Percentiles rank a stretch among this genome's conserved stretches.
These are phyloP conservation scores for Apogon talboti DNA, from an alignment of 2,797 vertebrate species.

Conservation along the genomic window DNA sequence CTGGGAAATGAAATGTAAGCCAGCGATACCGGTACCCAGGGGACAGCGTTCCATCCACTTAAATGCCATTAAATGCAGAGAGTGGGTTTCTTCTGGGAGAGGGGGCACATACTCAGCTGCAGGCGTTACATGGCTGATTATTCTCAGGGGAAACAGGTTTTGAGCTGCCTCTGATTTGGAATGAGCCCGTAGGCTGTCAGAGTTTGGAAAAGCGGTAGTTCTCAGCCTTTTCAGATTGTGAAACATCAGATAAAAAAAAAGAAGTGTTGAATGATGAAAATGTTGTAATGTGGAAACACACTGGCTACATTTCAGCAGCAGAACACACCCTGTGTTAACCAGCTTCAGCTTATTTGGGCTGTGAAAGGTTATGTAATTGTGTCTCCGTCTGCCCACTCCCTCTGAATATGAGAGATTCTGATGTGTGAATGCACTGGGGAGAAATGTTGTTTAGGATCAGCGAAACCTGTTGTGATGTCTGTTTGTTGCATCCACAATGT, in stretches of 20 bases:
- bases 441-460: too few relatives aligned
- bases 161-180: slow-evolving; percentile 40
- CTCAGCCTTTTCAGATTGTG: slow-evolving; percentile 15
- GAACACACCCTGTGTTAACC: too few relatives aligned
- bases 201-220: slow-evolving; percentile 14
- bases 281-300: too few relatives aligned
- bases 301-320: too few relatives aligned
- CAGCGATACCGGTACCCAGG: too few relatives aligned
- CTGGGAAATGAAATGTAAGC: slow-evolving; percentile 38
- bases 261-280: background rate
- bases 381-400: too few relatives aligned
- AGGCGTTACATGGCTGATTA: slow-evolving; percentile 53
- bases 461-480: too few relatives aligned
- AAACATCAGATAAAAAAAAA: slow-evolving; percentile 10
- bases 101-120: slow-evolving; percentile 35
- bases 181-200: slow-evolving; percentile 9
- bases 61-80: slow-evolving; percentile 49
- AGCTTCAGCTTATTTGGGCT: too few relatives aligned
- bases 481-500: too few relatives aligned
- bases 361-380: too few relatives aligned
- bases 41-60: slow-evolving; percentile 36
- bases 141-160: slow-evolving; percentile 39
- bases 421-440: too few relatives aligned
- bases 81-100: slow-evolving; percentile 23
- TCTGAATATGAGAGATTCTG: too few relatives aligned